phyloP scores from a whole-genome alignment of 2,113 vertebrate genomes.

The Toxotes jaculatrix region DNA sequence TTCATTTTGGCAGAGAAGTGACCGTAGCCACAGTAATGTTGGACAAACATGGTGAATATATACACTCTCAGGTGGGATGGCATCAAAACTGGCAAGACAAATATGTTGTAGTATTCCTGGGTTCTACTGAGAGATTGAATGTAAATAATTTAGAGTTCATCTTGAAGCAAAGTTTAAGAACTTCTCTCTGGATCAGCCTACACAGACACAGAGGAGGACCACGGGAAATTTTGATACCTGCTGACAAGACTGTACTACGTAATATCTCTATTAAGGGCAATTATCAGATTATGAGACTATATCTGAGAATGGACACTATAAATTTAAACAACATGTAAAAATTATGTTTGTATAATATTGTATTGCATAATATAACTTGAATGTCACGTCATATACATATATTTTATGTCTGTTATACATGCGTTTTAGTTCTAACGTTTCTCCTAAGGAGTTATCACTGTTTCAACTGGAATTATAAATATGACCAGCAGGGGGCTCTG shows the following conservation, averaged over 20 bases:
- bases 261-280: background rate
- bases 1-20: conserved; percentile 21
- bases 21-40: background rate
- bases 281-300: conserved; percentile 1
- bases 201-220: background rate
- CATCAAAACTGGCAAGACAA: background rate
- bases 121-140: background rate
- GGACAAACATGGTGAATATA: conserved; percentile 18
- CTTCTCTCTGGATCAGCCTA: background rate
- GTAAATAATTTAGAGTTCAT: background rate
- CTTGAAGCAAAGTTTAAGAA: background rate
- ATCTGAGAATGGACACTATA: conserved; percentile 65
- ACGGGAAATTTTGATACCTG: background rate
- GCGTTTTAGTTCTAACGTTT: conserved; percentile 26
- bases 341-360: conserved; percentile 42
- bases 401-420: conserved; percentile 31
- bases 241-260: background rate
- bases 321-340: conserved; percentile 48
- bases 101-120: background rate
- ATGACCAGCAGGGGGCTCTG: conserved; percentile 66
- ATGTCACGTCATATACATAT: background rate
- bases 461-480: conserved; percentile 34
- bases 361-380: conserved; percentile 32
- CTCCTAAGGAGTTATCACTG: conserved; percentile 21
- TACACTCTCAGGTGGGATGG: no score